phyloP scores from a whole-genome alignment of 2,888 invertebrate genomes.

The Ganaspis brasiliensis region DNA sequence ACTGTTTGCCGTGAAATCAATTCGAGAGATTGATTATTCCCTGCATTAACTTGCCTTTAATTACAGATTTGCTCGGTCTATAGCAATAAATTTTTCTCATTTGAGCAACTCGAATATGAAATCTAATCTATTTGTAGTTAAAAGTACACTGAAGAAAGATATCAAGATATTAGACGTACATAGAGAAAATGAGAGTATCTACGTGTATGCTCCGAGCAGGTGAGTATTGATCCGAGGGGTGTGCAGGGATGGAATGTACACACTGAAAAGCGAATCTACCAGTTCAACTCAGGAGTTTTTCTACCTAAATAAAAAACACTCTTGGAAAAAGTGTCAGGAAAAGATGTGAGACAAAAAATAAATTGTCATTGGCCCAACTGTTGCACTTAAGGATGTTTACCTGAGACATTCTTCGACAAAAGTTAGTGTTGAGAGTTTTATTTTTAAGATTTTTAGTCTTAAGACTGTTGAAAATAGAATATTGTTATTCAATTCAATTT shows the following conservation, averaged over 20 bases:
- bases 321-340: background rate
- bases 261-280: slow-evolving; percentile 18
- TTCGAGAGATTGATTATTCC: slow-evolving; percentile 1
- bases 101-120: background rate
- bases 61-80: background rate
- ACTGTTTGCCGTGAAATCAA: background rate
- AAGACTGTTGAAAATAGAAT: too few relatives aligned
- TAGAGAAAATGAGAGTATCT: slow-evolving; percentile 13
- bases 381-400: too few relatives aligned
- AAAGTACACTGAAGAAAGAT: background rate
- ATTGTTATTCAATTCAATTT: too few relatives aligned
- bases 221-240: slow-evolving; percentile 34
- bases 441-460: too few relatives aligned
- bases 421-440: too few relatives aligned
- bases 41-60: slow-evolving; percentile 11
- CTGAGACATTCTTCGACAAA: too few relatives aligned
- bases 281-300: background rate
- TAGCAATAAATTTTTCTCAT: slow-evolving; percentile 4
- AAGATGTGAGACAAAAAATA: background rate
- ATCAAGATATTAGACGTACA: background rate
- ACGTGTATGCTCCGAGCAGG: slow-evolving; percentile 9
- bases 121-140: background rate
- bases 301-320: background rate
- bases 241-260: slow-evolving; percentile 26
- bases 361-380: too few relatives aligned